Evolutionary conservation across 2,797 vertebrate species (phyloP).

Genomic region (Danio kyathit): DNA sequence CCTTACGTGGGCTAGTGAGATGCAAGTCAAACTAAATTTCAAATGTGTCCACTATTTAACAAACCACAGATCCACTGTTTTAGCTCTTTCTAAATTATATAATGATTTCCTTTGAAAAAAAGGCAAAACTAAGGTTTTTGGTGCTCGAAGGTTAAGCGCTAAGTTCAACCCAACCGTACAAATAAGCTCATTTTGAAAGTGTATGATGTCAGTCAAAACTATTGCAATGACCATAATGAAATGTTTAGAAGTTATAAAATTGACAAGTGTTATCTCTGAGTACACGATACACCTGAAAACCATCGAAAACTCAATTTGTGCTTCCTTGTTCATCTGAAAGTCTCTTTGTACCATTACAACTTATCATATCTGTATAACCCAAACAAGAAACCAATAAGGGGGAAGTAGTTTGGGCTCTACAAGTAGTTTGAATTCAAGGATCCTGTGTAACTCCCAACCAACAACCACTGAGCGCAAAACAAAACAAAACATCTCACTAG

Average conservation of each 20-base stretch:
- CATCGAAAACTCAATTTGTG: conserved; percentile 12
- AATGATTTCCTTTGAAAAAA: not conserved
- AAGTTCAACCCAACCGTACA: conserved; percentile 37
- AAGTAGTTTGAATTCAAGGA: not conserved
- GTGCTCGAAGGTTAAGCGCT: conserved; percentile 51
- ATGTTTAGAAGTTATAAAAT: not conserved
- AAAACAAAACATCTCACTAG: conserved; percentile 33
- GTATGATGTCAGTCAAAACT: not conserved
- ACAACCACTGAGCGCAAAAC: conserved; percentile 23
- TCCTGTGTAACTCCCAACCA: conserved; percentile 17
- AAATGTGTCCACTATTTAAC: not conserved
- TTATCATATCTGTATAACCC: not conserved
- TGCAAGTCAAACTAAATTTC: not conserved
- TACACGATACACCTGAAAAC: not conserved
- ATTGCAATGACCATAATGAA: not conserved
- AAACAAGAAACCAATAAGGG: not conserved
- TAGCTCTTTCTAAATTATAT: conserved; percentile 5
- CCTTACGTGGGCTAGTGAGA: no score
- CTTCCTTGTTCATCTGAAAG: conserved; percentile 14
- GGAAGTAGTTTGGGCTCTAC: not conserved
- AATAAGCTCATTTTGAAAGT: not conserved
- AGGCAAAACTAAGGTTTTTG: conserved; percentile 45
- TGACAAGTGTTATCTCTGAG: not conserved
- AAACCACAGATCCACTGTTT: conserved; percentile 2
- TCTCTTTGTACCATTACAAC: not conserved